Evolutionary conservation across 2,888 invertebrate genomes (phyloP), one percentile per base, ranked within the genome.

Genomic region (Blomia tropicalis): DNA sequence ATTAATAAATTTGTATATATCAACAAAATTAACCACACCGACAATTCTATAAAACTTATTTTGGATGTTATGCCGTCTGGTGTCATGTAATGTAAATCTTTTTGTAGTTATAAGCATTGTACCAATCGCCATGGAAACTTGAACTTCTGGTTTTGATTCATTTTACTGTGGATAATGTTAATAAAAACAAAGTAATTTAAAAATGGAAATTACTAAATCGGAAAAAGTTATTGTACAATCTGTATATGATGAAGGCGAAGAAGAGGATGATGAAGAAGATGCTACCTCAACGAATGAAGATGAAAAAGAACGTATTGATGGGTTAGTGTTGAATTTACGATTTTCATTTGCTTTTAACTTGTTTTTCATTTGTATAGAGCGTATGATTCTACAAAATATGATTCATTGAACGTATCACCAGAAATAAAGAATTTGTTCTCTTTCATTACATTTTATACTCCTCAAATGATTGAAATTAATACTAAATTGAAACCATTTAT

Each of bases 371-470:
- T 32, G 27, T 22, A 17, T 61, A 72, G 62, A 65, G 75, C 77
- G 1, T 90, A 90, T 73, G 85, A 90, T 74, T 85, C 89, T 1
- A 82, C 83, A 67, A 81, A 85, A 69, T 95, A 83, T 77, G 85
- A 87, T 66, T 81, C 85, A 71, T 75, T 95, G 64, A 80, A 84
- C 63, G 84, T 88, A 58, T 81, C 84, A 1, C 77, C 82, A 0
- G 93, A 95, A 67, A 81, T 92, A 67, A 88, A 87, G 71, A 91
- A 93, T 70, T 76, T 95, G 4, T 93, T 96, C 75, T 86, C 88
- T 70, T 90, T 87, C 70, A 93, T 96, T 66, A 82, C 84, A 70
- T 84, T 91, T 71, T 95, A 93, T 73, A 87, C 88, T 1, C 92
- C 95, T 0, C 91, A 92, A 75, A 83, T 83, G 70, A 84, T 91